These are phyloP conservation scores for Sterna hirundo DNA, from an alignment of 2,113 vertebrate species.

Conservation along the genomic window DNA sequence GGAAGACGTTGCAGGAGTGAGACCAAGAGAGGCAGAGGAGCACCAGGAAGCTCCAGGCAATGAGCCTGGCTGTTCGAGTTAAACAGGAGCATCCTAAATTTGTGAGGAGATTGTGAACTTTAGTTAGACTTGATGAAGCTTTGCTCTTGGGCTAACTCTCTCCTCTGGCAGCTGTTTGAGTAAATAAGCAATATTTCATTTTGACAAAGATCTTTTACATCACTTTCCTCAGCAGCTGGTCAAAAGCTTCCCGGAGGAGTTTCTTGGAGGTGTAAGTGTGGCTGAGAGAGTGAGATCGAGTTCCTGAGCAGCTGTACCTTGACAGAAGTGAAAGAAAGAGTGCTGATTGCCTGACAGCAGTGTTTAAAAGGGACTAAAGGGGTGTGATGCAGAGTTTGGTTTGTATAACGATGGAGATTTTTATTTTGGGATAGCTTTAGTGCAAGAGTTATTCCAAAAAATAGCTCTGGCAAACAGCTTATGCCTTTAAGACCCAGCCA, in stretches of 20 bases:
- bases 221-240: not conserved
- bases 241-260: not conserved
- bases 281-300: not conserved
- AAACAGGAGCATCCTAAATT: not conserved
- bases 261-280: not conserved
- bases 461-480: not conserved
- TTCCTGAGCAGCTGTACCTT: not conserved
- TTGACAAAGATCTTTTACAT: conserved; percentile 2
- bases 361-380: not conserved
- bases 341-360: not conserved
- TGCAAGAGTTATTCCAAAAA: conserved; percentile 1
- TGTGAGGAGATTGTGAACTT: not conserved
- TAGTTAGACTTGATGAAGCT: not conserved
- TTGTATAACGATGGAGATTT: not conserved
- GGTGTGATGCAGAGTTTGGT: not conserved
- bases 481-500: not conserved
- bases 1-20: not conserved
- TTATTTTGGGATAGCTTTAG: conserved; percentile 11
- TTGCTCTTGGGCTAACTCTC: not conserved
- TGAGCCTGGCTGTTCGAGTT: not conserved
- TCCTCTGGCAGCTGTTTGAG: not conserved
- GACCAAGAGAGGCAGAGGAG: not conserved
- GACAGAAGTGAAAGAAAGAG: not conserved
- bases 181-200: conserved; percentile 3
- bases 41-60: not conserved